Percentiles rank a stretch among this genome's conserved stretches.
Evolutionary conservation across 2,113 vertebrate genomes (phyloP).

Genomic region (Cavia aperea): DNA sequence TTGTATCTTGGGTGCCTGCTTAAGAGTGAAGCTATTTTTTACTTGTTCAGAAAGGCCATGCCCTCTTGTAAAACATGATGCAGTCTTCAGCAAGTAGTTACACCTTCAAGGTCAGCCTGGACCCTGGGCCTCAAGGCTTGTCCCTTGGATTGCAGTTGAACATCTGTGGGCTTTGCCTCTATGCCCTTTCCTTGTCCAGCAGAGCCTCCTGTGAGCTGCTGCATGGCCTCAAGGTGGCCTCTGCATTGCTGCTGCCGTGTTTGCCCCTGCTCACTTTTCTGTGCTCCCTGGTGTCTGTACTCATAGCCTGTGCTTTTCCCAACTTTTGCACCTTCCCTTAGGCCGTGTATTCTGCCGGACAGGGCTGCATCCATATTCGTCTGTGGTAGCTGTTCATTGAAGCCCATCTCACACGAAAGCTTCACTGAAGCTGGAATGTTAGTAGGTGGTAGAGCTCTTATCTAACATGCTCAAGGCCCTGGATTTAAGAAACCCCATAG

Average conservation of each 20-base stretch:
- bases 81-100: neutral
- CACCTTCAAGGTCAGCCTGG: neutral
- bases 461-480: neutral
- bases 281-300: neutral
- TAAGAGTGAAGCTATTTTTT: neutral
- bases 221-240: accelerated
- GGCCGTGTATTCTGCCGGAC: neutral
- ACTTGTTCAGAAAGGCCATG: neutral
- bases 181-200: accelerated
- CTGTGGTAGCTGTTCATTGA: neutral
- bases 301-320: neutral
- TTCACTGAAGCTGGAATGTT: neutral
- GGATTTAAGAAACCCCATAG: neutral
- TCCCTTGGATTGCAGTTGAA: accelerated
- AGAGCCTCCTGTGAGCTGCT: accelerated
- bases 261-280: neutral
- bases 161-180: accelerated
- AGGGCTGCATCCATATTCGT: neutral
- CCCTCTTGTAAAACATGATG: neutral
- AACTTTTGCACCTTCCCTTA: neutral
- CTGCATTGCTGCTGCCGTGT: neutral
- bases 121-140: accelerated
- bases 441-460: too few relatives aligned
- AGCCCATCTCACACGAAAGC: neutral
- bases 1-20: neutral